Conservation (phyloP, 2,888 invertebrate genomes). For the Andrena haemorrhoa region DNA sequence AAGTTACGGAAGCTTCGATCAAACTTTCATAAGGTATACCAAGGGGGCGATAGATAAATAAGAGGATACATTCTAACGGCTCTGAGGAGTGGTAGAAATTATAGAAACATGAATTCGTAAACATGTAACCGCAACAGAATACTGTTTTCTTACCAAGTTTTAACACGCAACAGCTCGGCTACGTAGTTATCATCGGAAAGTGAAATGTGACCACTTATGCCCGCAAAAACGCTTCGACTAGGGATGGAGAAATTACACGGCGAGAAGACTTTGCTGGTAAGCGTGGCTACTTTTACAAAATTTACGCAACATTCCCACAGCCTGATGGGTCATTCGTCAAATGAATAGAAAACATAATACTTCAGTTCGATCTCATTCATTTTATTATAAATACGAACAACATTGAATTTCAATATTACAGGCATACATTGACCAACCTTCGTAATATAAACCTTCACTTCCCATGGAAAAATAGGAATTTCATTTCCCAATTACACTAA, state of each 20-base stretch:
- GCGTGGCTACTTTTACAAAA: not conserved
- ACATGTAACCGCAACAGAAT: conserved; percentile 59
- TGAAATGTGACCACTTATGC: conserved; percentile 71
- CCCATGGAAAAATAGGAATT: conserved; percentile 12
- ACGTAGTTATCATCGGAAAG: conserved; percentile 67
- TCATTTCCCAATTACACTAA: not conserved
- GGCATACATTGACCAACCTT: not conserved
- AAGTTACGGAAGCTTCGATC: too few relatives aligned
- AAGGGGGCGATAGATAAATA: not conserved
- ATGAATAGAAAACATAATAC: not conserved
- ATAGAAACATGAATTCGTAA: conserved; percentile 55
- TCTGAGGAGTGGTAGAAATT: conserved; percentile 67
- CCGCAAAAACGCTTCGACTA: conserved; percentile 28
- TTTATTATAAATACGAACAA: not conserved
- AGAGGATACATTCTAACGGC: conserved; percentile 35
- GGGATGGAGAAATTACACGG: conserved; percentile 47
- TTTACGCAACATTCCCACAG: not conserved
- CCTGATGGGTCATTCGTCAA: not conserved
- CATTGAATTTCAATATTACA: not conserved
- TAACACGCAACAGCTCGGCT: conserved; percentile 69
- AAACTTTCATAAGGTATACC: not conserved
- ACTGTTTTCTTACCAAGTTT: conserved; percentile 61
- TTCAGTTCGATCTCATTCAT: not conserved
- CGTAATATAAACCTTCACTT: not conserved
- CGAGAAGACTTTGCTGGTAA: conserved; percentile 27